phyloP scores from a whole-genome alignment of 2,888 invertebrate species.

The Omphaloscelis lunosa region DNA sequence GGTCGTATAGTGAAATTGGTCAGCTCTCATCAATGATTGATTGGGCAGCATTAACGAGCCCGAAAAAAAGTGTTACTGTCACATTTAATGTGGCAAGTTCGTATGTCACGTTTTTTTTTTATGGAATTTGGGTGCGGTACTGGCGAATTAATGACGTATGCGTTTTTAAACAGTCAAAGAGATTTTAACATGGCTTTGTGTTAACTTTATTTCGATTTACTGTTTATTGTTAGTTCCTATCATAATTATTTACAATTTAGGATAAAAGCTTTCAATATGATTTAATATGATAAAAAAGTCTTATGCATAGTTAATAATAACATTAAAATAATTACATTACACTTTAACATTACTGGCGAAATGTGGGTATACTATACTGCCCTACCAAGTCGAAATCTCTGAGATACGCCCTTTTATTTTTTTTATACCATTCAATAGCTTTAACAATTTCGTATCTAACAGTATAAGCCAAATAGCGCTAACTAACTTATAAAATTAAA shows the following conservation, averaged over 20 bases:
- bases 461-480: no score
- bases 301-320: background rate
- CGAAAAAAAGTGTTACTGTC: slow-evolving; percentile 1
- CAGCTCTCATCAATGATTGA: background rate
- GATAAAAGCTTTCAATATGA: background rate
- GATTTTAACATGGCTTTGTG: background rate
- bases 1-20: no score
- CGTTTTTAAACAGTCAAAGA: slow-evolving; percentile 9
- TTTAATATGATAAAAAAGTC: background rate
- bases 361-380: no score
- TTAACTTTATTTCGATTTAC: background rate
- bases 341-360: no score
- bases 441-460: no score
- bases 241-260: background rate
- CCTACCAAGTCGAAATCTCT: no score
- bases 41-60: background rate
- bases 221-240: background rate
- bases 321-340: no score
- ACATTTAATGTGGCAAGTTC: slow-evolving; percentile 1
- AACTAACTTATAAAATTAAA: no score
- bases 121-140: slow-evolving; percentile 15
- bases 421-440: no score
- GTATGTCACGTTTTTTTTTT: slow-evolving; percentile 1
- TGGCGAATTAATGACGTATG: background rate
- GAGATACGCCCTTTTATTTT: no score